Base-by-base conservation (phyloP, 30 jellyfish, hydroid and myxozoan species). In the Mastigias papua region DNA sequence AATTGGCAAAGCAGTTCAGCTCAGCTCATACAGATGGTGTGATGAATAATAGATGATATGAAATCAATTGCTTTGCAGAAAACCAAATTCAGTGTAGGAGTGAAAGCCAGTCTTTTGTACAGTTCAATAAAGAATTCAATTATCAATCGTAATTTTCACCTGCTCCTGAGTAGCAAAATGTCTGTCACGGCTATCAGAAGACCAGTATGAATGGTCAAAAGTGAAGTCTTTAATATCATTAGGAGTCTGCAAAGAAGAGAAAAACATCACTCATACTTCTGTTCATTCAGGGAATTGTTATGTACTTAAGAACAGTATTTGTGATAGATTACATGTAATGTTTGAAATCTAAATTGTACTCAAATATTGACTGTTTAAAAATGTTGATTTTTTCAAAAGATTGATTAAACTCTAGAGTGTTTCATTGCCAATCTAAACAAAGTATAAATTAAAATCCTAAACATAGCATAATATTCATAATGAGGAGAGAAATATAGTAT, bases 121-220 rank as follows among this genome's bases (percentile, higher is more conserved):
- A 49, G 26, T 19, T 15, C 42, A 72, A 72, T 34, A 33, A 37
- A 34, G 83, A 72, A 34, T 72, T 33, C 65, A 72, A 72, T 34
- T 72, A 49, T 3, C 20, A 15, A 72, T 37, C 19, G 34, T 67
- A 57, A 58, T 49, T 51, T 73, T 78, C 86, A 94, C 98, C 98
- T 94, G 98, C 88, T 84, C 97, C 68, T 94, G 98, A 11, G 95
- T 94, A n/a, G 98, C 94, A 81, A 94, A 94, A 76, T 94, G 96
- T 62, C 74, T 79, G 68, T 88, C 97, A n/a, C 96, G 91, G 78
- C 98, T 94, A 68, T 94, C 98, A 8, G 94, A 89, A 21, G 98
- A 94, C 98, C 98, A 94, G 82, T 94, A 94, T 50, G 98, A 94
- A 71, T 88, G 96, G 78, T 94, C 98, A 80, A 31, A 94, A 23